phyloP scores from a whole-genome alignment of 2,888 invertebrate genomes.

The Caenorhabditis imperialis region DNA sequence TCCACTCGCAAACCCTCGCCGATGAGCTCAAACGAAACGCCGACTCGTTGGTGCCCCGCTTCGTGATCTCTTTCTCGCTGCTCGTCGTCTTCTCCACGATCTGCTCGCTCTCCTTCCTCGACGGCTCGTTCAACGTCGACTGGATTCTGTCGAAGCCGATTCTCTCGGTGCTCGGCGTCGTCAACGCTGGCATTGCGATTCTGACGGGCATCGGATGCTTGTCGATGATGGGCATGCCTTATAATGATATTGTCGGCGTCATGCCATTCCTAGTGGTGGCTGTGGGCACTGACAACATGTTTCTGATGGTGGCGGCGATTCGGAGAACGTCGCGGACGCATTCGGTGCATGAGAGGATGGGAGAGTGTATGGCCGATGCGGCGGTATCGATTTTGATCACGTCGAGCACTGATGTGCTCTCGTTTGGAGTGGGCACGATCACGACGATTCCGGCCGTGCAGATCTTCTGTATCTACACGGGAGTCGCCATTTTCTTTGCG shows the following conservation, averaged over 20 bases:
- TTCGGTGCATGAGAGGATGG: constrained; percentile 80
- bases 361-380: constrained; percentile 90
- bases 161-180: constrained; percentile 90
- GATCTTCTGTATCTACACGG: constrained; percentile 93
- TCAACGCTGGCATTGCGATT: constrained; percentile 93
- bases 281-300: constrained; percentile 95
- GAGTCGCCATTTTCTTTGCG: constrained; percentile 74
- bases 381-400: constrained; percentile 96
- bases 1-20: constrained; percentile 86
- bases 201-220: constrained; percentile 90
- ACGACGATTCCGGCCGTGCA: constrained; percentile 94
- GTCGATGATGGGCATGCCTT: constrained; percentile 90
- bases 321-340: constrained; percentile 84
- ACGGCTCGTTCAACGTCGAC: constrained; percentile 86
- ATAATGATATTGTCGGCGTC: constrained; percentile 93
- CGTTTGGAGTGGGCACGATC: constrained; percentile 82
- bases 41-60: constrained; percentile 81
- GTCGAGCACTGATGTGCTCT: constrained; percentile 71
- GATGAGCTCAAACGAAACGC: constrained; percentile 94
- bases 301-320: constrained; percentile 95
- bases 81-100: constrained; percentile 74
- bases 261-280: constrained; percentile 96
- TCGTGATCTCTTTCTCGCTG: constrained; percentile 74
- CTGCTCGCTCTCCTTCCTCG: constrained; percentile 83
- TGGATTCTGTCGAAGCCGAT: constrained; percentile 86